Conservation (phyloP, 2,888 invertebrate genomes). For the Harpalus rufipes region DNA sequence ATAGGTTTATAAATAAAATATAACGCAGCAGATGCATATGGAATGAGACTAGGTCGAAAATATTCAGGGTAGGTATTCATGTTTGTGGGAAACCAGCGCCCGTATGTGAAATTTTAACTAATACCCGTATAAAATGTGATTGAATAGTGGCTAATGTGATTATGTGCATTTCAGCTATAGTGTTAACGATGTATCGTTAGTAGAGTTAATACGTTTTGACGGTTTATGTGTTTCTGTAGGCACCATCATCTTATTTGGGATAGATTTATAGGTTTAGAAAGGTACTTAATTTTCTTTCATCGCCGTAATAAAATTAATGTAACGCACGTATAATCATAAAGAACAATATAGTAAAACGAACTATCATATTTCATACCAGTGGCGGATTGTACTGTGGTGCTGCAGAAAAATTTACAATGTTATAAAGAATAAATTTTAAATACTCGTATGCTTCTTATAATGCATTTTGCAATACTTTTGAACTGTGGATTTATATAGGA, state of each 20-base stretch:
- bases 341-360: no score
- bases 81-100: conserved; percentile 27
- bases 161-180: conserved; percentile 5
- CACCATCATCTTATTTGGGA: conserved; percentile 13
- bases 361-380: no score
- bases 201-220: conserved; percentile 14
- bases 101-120: conserved; percentile 32
- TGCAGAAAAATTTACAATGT: no score
- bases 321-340: no score
- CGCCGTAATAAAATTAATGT: no score
- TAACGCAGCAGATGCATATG: conserved; percentile 35
- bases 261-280: background rate
- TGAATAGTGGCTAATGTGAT: conserved; percentile 19
- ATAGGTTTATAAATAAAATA: conserved; percentile 63
- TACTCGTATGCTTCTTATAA: no score
- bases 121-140: conserved; percentile 31
- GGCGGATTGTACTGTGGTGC: no score
- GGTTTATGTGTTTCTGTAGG: conserved; percentile 23
- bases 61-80: conserved; percentile 5
- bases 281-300: background rate
- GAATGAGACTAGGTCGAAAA: conserved; percentile 1
- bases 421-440: no score
- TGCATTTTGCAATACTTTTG: no score
- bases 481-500: no score
- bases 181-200: conserved; percentile 16